These are phyloP conservation scores for Tetragonula carbonaria DNA, from an alignment of 2,888 invertebrate species.

Conservation along the genomic window DNA sequence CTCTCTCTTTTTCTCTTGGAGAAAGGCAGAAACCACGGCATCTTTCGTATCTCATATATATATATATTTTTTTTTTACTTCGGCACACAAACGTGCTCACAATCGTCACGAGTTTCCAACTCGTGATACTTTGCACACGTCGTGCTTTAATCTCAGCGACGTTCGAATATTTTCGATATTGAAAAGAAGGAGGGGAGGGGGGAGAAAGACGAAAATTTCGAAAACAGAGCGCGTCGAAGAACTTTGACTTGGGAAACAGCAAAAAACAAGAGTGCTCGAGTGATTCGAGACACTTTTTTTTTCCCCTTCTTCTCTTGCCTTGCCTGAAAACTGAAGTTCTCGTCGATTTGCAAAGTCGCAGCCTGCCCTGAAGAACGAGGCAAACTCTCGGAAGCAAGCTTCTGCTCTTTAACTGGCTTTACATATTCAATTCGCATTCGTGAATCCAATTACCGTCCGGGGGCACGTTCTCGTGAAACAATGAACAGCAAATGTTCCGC, in stretches of 20 bases:
- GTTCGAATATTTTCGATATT: too few species aligned
- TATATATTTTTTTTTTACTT: too few species aligned
- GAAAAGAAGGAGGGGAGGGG: too few species aligned
- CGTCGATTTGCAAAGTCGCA: conserved; percentile 22
- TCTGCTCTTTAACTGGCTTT: conserved; percentile 41
- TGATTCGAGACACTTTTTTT: too few species aligned
- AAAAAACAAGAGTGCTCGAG: not conserved
- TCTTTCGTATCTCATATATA: not conserved
- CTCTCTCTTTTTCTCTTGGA: not conserved
- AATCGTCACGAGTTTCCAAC: not conserved
- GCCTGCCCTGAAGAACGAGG: conserved; percentile 23
- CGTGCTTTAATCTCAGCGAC: too few species aligned
- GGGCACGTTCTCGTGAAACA: conserved; percentile 46
- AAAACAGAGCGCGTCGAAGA: too few species aligned
- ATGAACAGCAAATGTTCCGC: conserved; percentile 44
- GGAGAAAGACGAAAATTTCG: too few species aligned
- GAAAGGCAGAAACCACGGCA: conserved; percentile 2
- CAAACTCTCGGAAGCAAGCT: conserved; percentile 23
- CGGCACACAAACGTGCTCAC: not conserved
- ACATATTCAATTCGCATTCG: conserved; percentile 51
- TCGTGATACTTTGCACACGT: not conserved
- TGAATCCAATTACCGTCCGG: conserved; percentile 56
- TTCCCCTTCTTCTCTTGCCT: not conserved
- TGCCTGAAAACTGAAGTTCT: not conserved
- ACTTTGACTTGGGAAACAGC: not conserved